Evolutionary conservation across 2,888 invertebrate genomes (phyloP).

Genomic region (Conomelus anceps): DNA sequence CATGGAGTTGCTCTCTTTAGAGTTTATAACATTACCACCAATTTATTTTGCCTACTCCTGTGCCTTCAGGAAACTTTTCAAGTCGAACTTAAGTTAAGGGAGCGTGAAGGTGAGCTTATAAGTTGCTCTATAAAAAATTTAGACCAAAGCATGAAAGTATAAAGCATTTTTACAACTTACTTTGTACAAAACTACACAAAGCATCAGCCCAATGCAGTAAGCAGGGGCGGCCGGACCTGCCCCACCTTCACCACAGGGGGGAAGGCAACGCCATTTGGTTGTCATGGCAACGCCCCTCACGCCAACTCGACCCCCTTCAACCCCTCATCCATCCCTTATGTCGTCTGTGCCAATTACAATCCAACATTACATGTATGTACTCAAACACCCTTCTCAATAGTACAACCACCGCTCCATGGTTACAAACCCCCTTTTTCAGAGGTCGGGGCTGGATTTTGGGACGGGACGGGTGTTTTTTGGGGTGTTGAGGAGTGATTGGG

Average conservation of each 20-base stretch:
- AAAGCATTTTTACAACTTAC: not conserved
- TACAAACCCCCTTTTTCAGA: not conserved
- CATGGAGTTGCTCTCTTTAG: too few relatives aligned
- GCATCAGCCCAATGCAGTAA: too few relatives aligned
- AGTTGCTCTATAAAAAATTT: not conserved
- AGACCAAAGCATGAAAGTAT: not conserved
- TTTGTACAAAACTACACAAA: not conserved
- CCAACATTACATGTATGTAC: not conserved
- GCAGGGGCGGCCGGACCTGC: not conserved
- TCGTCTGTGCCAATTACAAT: not conserved
- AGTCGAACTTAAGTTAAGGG: too few relatives aligned
- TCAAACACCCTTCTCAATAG: not conserved
- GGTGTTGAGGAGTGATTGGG: not conserved
- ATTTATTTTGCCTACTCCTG: too few relatives aligned
- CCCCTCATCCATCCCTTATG: not conserved
- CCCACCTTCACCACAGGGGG: slow-evolving; percentile 9
- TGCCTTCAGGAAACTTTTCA: too few relatives aligned
- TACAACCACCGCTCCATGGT: not conserved
- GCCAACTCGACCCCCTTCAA: slow-evolving; percentile 17
- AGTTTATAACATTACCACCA: too few relatives aligned
- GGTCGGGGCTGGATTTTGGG: not conserved
- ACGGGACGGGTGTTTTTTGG: not conserved
- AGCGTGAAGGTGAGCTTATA: too few relatives aligned
- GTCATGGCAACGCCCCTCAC: slow-evolving; percentile 22
- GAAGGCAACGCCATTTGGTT: slow-evolving; percentile 12